Conservation (phyloP, 1,140 invertebrate genomes). For the Artemia franciscana region DNA sequence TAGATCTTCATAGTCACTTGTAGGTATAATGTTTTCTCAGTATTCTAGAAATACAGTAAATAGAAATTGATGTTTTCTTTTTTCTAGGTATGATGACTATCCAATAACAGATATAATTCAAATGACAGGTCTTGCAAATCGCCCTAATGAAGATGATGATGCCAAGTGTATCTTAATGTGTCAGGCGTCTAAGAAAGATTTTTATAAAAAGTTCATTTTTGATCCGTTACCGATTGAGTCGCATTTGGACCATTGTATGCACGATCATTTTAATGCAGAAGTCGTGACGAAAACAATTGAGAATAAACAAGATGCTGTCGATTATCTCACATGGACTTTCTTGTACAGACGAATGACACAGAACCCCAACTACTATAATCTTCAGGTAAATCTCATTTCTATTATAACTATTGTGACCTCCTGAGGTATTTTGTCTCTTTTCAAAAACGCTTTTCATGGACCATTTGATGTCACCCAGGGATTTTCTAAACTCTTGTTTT, state of each 20-base stretch:
- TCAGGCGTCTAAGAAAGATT: slow-evolving; percentile 91
- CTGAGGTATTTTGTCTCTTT: too few relatives aligned
- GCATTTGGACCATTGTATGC: slow-evolving; percentile 83
- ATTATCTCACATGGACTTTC: slow-evolving; percentile 99
- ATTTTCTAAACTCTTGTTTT: too few relatives aligned
- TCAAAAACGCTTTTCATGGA: too few relatives aligned
- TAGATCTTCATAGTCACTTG: too few relatives aligned
- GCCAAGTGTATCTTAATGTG: slow-evolving; percentile 92
- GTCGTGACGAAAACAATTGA: slow-evolving; percentile 99
- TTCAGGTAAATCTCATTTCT: slow-evolving; percentile 50
- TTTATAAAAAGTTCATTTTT: slow-evolving; percentile 95
- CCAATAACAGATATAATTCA: slow-evolving; percentile 90
- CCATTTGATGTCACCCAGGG: too few relatives aligned
- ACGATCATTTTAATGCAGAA: slow-evolving; percentile 99
- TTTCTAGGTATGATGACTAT: slow-evolving; percentile 68
- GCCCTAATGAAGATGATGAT: slow-evolving; percentile 73
- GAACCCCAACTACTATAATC: slow-evolving; percentile 98
- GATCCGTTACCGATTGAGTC: slow-evolving; percentile 59
- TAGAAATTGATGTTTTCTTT: slow-evolving; percentile 17
- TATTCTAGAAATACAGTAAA: slow-evolving; percentile 22
- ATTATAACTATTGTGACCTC: too few relatives aligned
- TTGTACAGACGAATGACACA: slow-evolving; percentile 87
- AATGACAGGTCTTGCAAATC: slow-evolving; percentile 81
- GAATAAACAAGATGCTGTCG: slow-evolving; percentile 98
- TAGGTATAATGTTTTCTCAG: slow-evolving; percentile 1